Evolutionary conservation across 2,797 vertebrate species (phyloP), one percentile per base, ranked within the genome.

Genomic region (Eospalax fontanierii): DNA sequence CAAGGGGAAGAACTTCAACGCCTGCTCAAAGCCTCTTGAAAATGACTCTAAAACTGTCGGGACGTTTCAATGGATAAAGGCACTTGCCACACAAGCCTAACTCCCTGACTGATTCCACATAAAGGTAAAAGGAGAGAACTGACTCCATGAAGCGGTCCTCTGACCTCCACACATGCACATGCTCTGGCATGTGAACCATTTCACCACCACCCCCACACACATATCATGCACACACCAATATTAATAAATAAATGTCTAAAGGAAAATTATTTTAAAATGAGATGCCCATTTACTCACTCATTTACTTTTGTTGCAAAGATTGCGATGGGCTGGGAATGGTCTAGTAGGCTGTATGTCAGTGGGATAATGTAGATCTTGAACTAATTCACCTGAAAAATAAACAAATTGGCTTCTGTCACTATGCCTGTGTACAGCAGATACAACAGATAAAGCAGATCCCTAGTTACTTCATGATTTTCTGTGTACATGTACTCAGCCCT

Each of bases 351-450:
- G 3, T 65, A 40, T 87, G 74, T 94, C 81, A 91, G 73, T n/a
- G 35, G 3, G n/a, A 89, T 81, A 38, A 40, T 63, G 26, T 70
- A 73, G 14, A 73, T 65, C 86, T 91, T 86, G 24, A 92, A 93
- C 91, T 89, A 93, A 87, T 81, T 95, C 63, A 93, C 50, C 61
- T 92, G 54, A 40, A n/a, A 95, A 92, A 82, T 54, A 50, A 78
- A 70, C 78, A 2, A 76, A 46, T 15, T 80, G 11, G 8, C 54
- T 93, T 89, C n/a, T 61, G 63, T 80, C 65, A 19, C 4, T 91
- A 33, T 65, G 38, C 74, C 35, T 91, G 43, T 75, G 65, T 76
- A 14, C 50, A 38, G 4, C 22, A 22, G 16, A 38, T 59, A n/a
- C n/a, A 46, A 82, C 24, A 63, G 61, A 63, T 21, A 91, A 91